Percentiles rank a stretch among this genome's conserved stretches.
These are phyloP conservation scores for Drosophila kikkawai DNA, from an alignment of 1,140 invertebrate genomes.

Conservation along the genomic window DNA sequence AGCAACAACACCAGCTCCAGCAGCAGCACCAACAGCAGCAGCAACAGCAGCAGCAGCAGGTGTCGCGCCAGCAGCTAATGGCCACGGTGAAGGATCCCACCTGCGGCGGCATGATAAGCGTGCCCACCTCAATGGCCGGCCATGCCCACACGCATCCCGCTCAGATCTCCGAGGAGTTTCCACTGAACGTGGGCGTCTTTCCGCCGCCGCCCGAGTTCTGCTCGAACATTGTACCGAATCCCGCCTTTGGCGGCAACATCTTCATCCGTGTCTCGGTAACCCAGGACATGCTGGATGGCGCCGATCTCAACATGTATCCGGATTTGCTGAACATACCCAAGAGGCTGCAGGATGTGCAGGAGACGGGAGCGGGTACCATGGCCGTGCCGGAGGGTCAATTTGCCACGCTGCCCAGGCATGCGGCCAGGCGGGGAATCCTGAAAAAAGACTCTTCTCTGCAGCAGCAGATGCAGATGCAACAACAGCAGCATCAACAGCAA, in stretches of 20 bases:
- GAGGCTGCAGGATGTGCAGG: constrained; percentile 85
- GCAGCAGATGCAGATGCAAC: constrained; percentile 46
- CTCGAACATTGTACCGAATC: constrained; percentile 86
- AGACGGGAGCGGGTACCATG: constrained; percentile 55
- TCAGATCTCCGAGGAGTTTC: constrained; percentile 80
- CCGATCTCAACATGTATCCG: constrained; percentile 89
- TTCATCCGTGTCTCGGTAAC: constrained; percentile 91
- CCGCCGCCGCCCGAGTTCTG: constrained; percentile 89
- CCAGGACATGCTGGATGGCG: constrained; percentile 87
- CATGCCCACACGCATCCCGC: constrained; percentile 60
- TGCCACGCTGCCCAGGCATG: constrained; percentile 87
- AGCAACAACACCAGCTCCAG: constrained; percentile 46
- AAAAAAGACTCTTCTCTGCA: constrained; percentile 78
- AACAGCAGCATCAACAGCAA: constrained; percentile 25
- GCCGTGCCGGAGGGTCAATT: constrained; percentile 82
- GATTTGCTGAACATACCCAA: constrained; percentile 91
- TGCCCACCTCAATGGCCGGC: constrained; percentile 78
- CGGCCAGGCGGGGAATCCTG: constrained; percentile 74
- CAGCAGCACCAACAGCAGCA: constrained; percentile 44
- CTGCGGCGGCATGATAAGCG: constrained; percentile 77
- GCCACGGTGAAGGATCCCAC: constrained; percentile 74
- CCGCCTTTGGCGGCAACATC: constrained; percentile 89
- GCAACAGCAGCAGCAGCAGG: constrained; percentile 54
- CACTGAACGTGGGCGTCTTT: constrained; percentile 86
- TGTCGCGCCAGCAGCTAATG: constrained; percentile 68